These are phyloP conservation scores for Pinna nobilis DNA, from an alignment of 1,140 invertebrate species.

Conservation along the genomic window DNA sequence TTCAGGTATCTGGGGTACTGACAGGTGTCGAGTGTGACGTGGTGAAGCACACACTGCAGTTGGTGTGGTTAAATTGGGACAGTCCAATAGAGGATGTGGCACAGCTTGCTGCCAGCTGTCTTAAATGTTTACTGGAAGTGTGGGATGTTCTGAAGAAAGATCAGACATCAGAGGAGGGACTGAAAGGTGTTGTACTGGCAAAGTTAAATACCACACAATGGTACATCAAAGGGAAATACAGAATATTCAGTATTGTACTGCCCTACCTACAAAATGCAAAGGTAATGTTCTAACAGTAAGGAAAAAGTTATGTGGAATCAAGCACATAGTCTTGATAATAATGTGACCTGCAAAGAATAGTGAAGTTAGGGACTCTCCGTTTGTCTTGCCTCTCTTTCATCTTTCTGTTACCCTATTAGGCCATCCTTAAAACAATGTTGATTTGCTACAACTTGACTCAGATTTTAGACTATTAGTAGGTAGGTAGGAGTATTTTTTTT, in stretches of 20 bases:
- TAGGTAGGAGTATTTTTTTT: too few relatives aligned
- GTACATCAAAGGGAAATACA: conserved; percentile 61
- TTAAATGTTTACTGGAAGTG: conserved; percentile 45
- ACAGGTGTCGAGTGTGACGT: conserved; percentile 17
- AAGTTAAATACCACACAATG: conserved; percentile 46
- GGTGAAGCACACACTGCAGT: conserved; percentile 30
- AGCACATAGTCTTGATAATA: too few relatives aligned
- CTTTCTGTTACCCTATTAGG: too few relatives aligned
- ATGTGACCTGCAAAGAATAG: too few relatives aligned
- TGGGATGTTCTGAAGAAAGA: conserved; percentile 29
- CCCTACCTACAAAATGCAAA: too few relatives aligned
- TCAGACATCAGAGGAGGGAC: background rate
- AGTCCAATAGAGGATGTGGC: conserved; percentile 66
- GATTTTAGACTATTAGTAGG: too few relatives aligned
- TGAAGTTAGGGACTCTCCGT: too few relatives aligned
- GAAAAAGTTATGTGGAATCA: too few relatives aligned
- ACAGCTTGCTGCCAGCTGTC: conserved; percentile 49
- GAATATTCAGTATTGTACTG: conserved; percentile 47
- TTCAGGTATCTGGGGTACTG: background rate
- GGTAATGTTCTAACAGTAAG: too few relatives aligned
- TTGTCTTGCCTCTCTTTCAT: too few relatives aligned
- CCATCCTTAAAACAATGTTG: too few relatives aligned
- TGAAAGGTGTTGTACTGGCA: conserved; percentile 6
- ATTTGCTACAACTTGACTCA: too few relatives aligned
- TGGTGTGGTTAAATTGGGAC: conserved; percentile 58